phyloP scores from a whole-genome alignment of 2,888 invertebrate species.

The Drosophila rellima region DNA sequence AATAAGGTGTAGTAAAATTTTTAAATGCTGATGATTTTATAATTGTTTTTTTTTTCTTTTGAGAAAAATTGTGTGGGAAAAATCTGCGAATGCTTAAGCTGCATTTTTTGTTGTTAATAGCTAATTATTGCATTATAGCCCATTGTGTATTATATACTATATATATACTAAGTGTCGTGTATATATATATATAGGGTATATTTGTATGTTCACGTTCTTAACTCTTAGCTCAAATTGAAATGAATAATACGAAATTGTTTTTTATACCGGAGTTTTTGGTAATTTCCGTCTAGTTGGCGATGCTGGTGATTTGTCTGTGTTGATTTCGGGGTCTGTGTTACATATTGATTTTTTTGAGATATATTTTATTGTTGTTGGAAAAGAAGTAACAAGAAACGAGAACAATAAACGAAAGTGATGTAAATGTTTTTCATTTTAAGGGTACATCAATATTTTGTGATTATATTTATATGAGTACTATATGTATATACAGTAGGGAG shows the following conservation, averaged over 20 bases:
- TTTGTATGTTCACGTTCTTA: conserved; percentile 50
- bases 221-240: conserved; percentile 61
- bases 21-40: conserved; percentile 60
- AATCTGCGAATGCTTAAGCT: conserved; percentile 73
- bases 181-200: conserved; percentile 34
- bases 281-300: conserved; percentile 97
- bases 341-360: conserved; percentile 13
- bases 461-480: neutral
- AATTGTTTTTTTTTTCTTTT: conserved; percentile 55
- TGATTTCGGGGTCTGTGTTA: conserved; percentile 90
- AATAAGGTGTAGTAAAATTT: conserved; percentile 46
- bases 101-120: conserved; percentile 59
- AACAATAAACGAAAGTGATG: conserved; percentile 74
- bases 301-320: conserved; percentile 93
- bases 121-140: conserved; percentile 65
- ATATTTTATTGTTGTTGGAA: conserved; percentile 32
- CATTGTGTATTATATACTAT: conserved; percentile 44
- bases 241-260: conserved; percentile 86
- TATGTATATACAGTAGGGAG: conserved; percentile 29
- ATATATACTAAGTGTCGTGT: conserved; percentile 21
- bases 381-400: conserved; percentile 74
- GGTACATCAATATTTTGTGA: conserved; percentile 31
- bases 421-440: conserved; percentile 51
- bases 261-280: conserved; percentile 99
- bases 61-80: conserved; percentile 60